Conservation (phyloP, 1,140 invertebrate species). For the Luehdorfia chinensis region DNA sequence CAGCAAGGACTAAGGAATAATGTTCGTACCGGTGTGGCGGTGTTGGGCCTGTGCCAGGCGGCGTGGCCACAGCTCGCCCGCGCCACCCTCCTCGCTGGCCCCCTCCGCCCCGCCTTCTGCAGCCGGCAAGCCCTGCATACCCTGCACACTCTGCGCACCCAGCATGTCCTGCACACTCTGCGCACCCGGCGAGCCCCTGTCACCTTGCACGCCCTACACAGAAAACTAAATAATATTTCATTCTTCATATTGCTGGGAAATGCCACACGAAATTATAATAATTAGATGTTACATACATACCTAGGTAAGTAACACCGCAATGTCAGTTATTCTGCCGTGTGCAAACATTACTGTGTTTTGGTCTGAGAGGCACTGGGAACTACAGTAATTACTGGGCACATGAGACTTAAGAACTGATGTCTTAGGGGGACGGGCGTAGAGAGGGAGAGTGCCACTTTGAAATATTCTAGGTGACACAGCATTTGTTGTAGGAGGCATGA, state of each 20-base stretch:
- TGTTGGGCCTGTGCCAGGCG: conserved; percentile 52
- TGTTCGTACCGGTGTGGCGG: conserved; percentile 31
- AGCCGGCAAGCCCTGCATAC: conserved; percentile 15
- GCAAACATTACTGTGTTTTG: too few relatives aligned
- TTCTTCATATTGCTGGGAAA: neutral
- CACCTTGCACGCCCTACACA: conserved; percentile 15
- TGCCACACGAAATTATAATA: neutral
- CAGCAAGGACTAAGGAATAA: neutral
- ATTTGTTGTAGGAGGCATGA: too few relatives aligned
- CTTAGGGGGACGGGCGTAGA: too few relatives aligned
- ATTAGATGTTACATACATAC: neutral
- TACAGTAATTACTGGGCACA: too few relatives aligned
- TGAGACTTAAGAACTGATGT: too few relatives aligned
- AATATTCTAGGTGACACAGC: too few relatives aligned
- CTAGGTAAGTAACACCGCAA: too few relatives aligned
- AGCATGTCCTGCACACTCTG: conserved; percentile 22
- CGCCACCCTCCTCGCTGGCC: conserved; percentile 18
- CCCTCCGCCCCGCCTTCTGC: conserved; percentile 16
- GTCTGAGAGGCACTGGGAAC: too few relatives aligned
- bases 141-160: conserved; percentile 15
- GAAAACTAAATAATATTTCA: too few relatives aligned
- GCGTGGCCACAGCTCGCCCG: conserved; percentile 51
- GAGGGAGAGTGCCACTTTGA: too few relatives aligned
- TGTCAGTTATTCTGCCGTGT: too few relatives aligned
- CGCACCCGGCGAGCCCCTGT: conserved; percentile 13